These are phyloP conservation scores for Allolobophora icterica DNA, from an alignment of 2,888 invertebrate genomes.

Conservation along the genomic window DNA sequence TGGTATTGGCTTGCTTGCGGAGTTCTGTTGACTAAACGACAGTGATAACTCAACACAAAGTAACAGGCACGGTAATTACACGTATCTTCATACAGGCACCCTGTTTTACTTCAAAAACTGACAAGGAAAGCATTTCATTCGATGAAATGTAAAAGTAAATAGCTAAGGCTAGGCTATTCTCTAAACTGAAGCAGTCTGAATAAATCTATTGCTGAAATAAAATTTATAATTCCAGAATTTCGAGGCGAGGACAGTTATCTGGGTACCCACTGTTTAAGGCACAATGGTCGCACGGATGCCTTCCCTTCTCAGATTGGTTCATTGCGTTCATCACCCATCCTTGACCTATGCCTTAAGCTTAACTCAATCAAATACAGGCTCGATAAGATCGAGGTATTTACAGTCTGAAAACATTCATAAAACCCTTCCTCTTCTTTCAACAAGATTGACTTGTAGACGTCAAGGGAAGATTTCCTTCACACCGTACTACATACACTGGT, in stretches of 20 bases:
- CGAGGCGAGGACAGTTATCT: background rate
- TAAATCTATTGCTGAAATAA: background rate
- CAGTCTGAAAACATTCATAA: background rate
- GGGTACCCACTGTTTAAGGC: no score
- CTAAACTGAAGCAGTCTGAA: constrained; percentile 10
- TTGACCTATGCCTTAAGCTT: background rate
- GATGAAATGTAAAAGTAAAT: background rate
- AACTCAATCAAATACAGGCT: background rate
- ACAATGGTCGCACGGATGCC: background rate
- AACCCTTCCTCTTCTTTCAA: background rate
- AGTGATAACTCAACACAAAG: background rate
- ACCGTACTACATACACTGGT: constrained; percentile 3
- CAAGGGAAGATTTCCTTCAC: background rate
- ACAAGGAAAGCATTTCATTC: background rate
- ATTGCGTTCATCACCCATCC: background rate
- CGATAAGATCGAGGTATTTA: constrained; percentile 14
- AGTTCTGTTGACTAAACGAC: background rate
- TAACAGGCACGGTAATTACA: background rate
- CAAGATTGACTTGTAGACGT: background rate
- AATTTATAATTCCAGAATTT: background rate
- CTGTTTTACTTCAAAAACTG: constrained; percentile 1
- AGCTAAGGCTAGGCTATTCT: background rate
- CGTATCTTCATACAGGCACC: background rate
- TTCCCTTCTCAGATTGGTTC: background rate
- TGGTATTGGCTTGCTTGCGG: no score